Evolutionary conservation across 2,113 vertebrate species (phyloP), one percentile per base, ranked within the genome.

Genomic region (Ceyx cyanopectus): DNA sequence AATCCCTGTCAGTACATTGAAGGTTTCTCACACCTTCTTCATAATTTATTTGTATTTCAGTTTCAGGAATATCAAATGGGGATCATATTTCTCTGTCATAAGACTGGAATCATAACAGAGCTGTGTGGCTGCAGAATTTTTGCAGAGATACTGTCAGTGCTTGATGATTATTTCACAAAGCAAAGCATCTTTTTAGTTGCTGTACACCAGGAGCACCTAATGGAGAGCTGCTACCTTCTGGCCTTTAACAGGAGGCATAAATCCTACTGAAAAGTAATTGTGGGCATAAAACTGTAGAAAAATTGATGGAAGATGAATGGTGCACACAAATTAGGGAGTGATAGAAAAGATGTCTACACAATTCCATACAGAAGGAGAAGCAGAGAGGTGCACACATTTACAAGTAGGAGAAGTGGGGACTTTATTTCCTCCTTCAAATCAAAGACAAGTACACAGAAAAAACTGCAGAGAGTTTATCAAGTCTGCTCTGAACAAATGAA

Each of bases 211-310:
- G 40, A 60, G 17, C 60, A 77, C 40, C 1, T 2, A 93, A 40
- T 2, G 5, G 45, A 81, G 48, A 77, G 73, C 73, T 90, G 34
- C 65, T 92, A 51, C 60, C 75, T 95, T 58, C 85, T 85, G 79
- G 58, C 68, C 63, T 88, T 87, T 81, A 88, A 34, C 22, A 75
- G 48, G 50, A 92, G 62, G 81, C 32, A 72, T 62, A 92, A 95
- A 94, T 79, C 77, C 84, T 90, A 17, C 86, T 68, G 34, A 3
- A 8, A 84, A 89, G 74, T 19, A 92, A 81, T 12, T 3, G 17
- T 15, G 58, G 43, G 65, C 5, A 2, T 53, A 46, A 90, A 94
- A 46, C 45, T 50, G 48, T 23, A 50, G 53, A 14, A 45, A 51
- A 88, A 34, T 3, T 78, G 85, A 77, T 2, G 5, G 61, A 81